These are phyloP conservation scores for Linepithema humile DNA, from an alignment of 1,140 invertebrate genomes.

Conservation along the genomic window DNA sequence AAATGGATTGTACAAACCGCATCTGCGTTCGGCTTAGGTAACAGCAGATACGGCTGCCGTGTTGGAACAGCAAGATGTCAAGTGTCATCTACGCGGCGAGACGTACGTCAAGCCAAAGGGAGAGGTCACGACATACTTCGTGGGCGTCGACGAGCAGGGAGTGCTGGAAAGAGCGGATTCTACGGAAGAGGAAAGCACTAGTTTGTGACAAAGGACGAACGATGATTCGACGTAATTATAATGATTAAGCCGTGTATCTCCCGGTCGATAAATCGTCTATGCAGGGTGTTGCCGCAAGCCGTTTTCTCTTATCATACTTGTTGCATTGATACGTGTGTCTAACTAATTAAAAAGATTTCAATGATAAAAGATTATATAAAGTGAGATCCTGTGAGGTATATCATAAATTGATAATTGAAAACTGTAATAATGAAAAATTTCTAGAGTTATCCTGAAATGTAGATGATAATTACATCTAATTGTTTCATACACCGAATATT, in stretches of 20 bases:
- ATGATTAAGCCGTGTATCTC: background rate
- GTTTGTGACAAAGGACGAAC: constrained; percentile 68
- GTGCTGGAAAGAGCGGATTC: constrained; percentile 68
- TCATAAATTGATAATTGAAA: background rate
- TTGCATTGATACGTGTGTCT: background rate
- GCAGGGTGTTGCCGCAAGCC: constrained; percentile 10
- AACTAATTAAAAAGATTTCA: background rate
- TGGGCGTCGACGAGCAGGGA: constrained; percentile 87
- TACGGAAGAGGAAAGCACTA: constrained; percentile 73
- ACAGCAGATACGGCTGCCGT: constrained; percentile 90
- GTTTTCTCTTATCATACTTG: background rate
- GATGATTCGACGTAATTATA: constrained; percentile 29
- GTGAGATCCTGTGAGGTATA: background rate
- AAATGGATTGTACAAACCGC: constrained; percentile 52
- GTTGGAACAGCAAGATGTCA: constrained; percentile 88
- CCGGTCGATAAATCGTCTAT: background rate
- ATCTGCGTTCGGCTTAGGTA: constrained; percentile 83
- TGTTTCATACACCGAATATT: background rate
- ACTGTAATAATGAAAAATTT: background rate
- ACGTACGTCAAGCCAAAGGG: constrained; percentile 92
- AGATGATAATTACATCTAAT: no score
- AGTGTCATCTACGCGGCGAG: constrained; percentile 89
- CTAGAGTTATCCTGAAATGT: no score
- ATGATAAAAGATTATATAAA: background rate
- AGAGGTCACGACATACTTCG: constrained; percentile 90